Evolutionary conservation across 1,140 invertebrate species (phyloP), one percentile per base, ranked within the genome.

Genomic region (Sarcophaga bullata): DNA sequence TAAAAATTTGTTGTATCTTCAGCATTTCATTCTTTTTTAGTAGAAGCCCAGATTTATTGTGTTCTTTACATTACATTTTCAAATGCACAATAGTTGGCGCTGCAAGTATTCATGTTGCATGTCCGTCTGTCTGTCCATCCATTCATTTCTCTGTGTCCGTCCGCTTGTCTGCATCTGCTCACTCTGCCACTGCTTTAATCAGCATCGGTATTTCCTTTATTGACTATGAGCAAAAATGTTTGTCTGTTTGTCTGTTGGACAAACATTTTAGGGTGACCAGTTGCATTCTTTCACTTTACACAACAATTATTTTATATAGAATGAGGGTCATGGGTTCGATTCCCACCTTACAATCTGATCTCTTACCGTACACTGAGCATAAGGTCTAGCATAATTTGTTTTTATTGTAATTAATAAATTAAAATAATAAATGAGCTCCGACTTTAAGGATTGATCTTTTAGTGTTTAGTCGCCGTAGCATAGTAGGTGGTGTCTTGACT

Each of bases 191-290:
- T 15, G 75, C 48, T 50, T 50, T 19, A 37, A 78, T 52, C 75
- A 78, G 75, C 75, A 78, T 25, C 9, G 49, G 49, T 13, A 19
- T 78, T 78, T 78, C 19, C 75, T 50, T 78, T 17, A 52, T 52
- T 49, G 48, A 52, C n/a, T 78, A 52, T 78, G 48, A 78, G 75
- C 62, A 68, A n/a, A 19, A 68, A 37, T 37, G 25, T 37, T 37
- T 37, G 25, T 37, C 25, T 37, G 25, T 37, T 72, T 25, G 75
- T 78, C 48, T 52, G 75, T 76, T 78, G 75, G n/a, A 52, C 75
- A 50, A 78, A 52, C 49, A 25, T 78, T 52, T 49, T 15, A 50
- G 37, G 75, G 75, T 78, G 50, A 50, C 75, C 75, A 78, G 75
- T 13, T 52, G 15, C 3, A 1, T 54, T 54, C 15, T 54, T 10